These are phyloP conservation scores for Ichneumoninae sp. DNA, from an alignment of 2,888 invertebrate genomes.

Conservation along the genomic window DNA sequence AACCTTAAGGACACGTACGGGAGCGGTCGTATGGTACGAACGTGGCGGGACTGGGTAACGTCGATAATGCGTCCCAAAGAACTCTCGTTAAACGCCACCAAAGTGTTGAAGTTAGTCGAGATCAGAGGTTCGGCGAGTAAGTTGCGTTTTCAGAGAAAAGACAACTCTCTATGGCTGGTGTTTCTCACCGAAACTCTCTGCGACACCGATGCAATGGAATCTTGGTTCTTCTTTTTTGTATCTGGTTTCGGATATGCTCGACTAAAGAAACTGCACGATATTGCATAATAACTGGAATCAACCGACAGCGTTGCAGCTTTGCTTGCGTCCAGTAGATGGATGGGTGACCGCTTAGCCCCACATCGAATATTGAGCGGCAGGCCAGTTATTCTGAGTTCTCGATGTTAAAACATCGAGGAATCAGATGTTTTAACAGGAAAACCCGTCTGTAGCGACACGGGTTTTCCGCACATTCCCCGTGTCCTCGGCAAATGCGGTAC, in stretches of 20 bases:
- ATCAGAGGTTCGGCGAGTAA: constrained; percentile 57
- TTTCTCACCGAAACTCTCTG: neutral
- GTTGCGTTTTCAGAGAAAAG: constrained; percentile 5
- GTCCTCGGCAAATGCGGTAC: too few species aligned
- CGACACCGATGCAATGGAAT: neutral
- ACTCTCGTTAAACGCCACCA: constrained; percentile 67
- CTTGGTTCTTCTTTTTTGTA: neutral
- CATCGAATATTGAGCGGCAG: too few species aligned
- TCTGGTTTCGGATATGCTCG: neutral
- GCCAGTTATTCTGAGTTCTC: too few species aligned
- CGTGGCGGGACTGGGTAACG: constrained; percentile 66
- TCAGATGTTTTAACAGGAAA: too few species aligned
- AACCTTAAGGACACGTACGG: constrained; percentile 60
- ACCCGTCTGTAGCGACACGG: too few species aligned
- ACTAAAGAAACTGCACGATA: constrained; percentile 50
- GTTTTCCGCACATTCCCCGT: too few species aligned
- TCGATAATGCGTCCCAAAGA: constrained; percentile 67
- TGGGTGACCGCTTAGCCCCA: too few species aligned
- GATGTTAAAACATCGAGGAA: too few species aligned
- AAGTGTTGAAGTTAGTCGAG: constrained; percentile 68
- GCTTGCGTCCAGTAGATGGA: too few species aligned
- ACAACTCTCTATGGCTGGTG: neutral
- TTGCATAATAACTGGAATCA: constrained; percentile 44
- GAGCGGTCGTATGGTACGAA: constrained; percentile 66
- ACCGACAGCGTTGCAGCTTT: too few species aligned